phyloP scores from a whole-genome alignment of 2,113 vertebrate genomes.

The Pica pica region DNA sequence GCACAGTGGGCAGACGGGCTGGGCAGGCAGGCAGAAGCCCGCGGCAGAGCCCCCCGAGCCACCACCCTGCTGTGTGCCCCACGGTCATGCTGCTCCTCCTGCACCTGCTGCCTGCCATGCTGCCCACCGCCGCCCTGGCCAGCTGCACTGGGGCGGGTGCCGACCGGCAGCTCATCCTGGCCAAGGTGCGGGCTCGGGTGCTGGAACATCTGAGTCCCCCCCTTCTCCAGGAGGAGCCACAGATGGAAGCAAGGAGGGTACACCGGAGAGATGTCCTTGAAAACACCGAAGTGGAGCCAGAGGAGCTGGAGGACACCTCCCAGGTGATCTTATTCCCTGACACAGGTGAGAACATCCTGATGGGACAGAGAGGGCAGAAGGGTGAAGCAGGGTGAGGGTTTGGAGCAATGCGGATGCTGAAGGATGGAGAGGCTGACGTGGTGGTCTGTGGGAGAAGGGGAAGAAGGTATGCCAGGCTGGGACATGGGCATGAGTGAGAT shows the following conservation, averaged over 20 bases:
- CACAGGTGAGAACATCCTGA: conserved; percentile 73
- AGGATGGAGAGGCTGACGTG: background rate
- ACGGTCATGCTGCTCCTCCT: conserved; percentile 55
- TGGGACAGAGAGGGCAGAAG: background rate
- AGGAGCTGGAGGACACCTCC: conserved; percentile 66
- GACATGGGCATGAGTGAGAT: background rate
- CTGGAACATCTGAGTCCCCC: conserved; percentile 70
- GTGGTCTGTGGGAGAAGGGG: background rate
- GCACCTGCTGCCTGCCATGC: conserved; percentile 59
- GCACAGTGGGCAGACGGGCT: background rate
- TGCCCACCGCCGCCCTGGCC: background rate
- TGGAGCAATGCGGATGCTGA: background rate
- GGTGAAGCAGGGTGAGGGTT: background rate
- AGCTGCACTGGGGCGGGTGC: conserved; percentile 32
- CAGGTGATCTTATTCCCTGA: conserved; percentile 86
- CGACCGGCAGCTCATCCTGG: conserved; percentile 68
- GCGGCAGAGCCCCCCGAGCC: background rate
- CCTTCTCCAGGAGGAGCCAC: background rate
- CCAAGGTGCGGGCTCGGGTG: conserved; percentile 69
- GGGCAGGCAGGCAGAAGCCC: background rate
- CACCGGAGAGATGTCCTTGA: conserved; percentile 46
- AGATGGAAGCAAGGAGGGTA: conserved; percentile 37
- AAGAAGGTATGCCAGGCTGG: background rate
- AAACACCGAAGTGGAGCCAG: background rate
- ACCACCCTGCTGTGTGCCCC: background rate